These are phyloP conservation scores for Cabera pusaria DNA, from an alignment of 2,888 invertebrate genomes.

Conservation along the genomic window DNA sequence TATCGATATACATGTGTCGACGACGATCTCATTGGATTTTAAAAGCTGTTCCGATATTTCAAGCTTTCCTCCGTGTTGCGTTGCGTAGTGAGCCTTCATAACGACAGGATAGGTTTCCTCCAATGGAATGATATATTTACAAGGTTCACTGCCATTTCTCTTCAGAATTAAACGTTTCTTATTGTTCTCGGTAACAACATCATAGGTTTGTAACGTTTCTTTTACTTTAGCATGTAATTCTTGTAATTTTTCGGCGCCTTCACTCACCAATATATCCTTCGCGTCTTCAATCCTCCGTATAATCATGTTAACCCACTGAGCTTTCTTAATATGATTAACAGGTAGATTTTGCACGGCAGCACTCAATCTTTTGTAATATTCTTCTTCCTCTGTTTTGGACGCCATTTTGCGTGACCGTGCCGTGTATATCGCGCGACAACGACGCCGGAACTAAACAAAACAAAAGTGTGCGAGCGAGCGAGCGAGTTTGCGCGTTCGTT, in stretches of 20 bases:
- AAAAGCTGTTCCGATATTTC: constrained; percentile 16
- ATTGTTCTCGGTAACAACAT: background rate
- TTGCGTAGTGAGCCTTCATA: constrained; percentile 10
- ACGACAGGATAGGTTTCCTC: constrained; percentile 11
- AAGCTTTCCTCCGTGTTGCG: constrained; percentile 11
- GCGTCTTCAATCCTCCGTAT: constrained; percentile 14
- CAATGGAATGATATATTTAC: constrained; percentile 17
- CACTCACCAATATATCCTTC: background rate
- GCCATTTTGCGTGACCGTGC: background rate
- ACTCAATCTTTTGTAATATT: constrained; percentile 1
- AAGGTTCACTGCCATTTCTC: constrained; percentile 1
- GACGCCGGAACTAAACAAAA: constrained; percentile 5
- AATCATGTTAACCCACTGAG: constrained; percentile 21
- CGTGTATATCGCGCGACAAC: constrained; percentile 1
- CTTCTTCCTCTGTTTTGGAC: background rate
- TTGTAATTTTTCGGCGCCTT: constrained; percentile 3
- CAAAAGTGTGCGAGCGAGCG: too few species aligned
- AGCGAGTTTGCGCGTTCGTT: too few species aligned
- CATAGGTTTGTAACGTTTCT: constrained; percentile 8
- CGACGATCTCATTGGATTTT: constrained; percentile 2
- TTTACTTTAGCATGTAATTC: constrained; percentile 15
- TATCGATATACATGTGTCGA: constrained; percentile 5
- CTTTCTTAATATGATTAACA: constrained; percentile 21
- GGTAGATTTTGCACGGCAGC: constrained; percentile 1
- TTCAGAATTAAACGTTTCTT: constrained; percentile 2